Evolutionary conservation across 1,140 invertebrate genomes (phyloP).

Genomic region (Lordiphosa collinella): DNA sequence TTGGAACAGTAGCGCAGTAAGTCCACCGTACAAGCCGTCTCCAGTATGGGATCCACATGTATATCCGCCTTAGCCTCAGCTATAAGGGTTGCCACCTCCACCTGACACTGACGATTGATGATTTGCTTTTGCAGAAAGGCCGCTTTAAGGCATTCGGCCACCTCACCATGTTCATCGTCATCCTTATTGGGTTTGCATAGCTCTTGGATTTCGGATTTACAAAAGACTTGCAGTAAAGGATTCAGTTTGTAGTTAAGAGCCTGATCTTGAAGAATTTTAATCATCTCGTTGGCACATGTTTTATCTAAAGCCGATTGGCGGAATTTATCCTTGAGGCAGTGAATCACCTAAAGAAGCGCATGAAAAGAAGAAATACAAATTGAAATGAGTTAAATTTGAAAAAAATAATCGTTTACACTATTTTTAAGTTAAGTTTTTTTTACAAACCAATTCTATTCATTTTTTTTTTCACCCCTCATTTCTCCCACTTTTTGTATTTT

Average conservation of each 20-base stretch:
- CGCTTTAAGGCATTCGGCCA: constrained; percentile 93
- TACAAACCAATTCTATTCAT: no score
- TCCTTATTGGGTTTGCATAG: constrained; percentile 82
- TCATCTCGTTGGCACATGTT: constrained; percentile 91
- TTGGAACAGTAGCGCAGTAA: constrained; percentile 91
- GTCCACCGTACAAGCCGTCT: constrained; percentile 88
- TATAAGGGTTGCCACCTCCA: constrained; percentile 91
- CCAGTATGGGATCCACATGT: constrained; percentile 89
- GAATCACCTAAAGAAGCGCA: constrained; percentile 80
- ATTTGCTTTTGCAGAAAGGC: constrained; percentile 87
- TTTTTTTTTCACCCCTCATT: no score
- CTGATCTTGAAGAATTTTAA: constrained; percentile 90
- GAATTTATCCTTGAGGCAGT: constrained; percentile 89
- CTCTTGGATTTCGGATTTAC: constrained; percentile 85
- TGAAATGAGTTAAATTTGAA: background rate
- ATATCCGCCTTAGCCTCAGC: constrained; percentile 90
- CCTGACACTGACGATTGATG: constrained; percentile 85
- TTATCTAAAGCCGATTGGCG: constrained; percentile 85
- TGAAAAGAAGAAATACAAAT: background rate
- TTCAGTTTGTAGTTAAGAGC: constrained; percentile 93
- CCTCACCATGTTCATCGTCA: constrained; percentile 82
- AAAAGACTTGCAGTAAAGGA: constrained; percentile 89
- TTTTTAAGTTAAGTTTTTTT: no score
- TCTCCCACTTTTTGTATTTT: no score
- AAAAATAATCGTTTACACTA: no score